A percentile compares a stretch with the other conserved stretches of the same genome.
Evolutionary conservation across 37 sponge, comb jelly and placozoan species (phyloP).

Genomic region (Aplysina aerophoba): DNA sequence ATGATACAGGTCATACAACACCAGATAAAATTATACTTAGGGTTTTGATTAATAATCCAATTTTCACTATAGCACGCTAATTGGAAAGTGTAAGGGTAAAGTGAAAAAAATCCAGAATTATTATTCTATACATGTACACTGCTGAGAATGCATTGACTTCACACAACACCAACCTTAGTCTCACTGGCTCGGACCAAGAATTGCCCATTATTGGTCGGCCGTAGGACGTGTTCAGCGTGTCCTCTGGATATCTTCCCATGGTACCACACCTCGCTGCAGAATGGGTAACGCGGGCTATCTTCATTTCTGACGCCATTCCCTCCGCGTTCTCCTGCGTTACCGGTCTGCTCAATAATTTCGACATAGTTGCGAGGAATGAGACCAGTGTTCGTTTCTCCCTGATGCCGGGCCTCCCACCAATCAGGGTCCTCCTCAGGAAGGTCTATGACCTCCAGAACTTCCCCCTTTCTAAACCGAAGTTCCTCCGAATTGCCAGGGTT

Average conservation of each 20-base stretch:
- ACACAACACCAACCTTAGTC: slow-evolving; percentile 74
- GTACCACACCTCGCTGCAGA: slow-evolving; percentile 75
- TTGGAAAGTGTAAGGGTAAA: background rate
- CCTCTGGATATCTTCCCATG: slow-evolving; percentile 79
- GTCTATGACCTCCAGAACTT: slow-evolving; percentile 79
- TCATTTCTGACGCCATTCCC: background rate
- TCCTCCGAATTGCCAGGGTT: slow-evolving; percentile 88
- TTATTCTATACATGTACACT: background rate
- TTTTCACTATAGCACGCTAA: too few relatives aligned
- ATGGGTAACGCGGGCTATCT: slow-evolving; percentile 40
- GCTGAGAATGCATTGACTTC: background rate
- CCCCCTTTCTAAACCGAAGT: slow-evolving; percentile 75
- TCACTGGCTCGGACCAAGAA: slow-evolving; percentile 91
- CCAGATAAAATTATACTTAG: background rate
- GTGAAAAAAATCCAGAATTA: background rate
- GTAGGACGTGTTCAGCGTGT: slow-evolving; percentile 64
- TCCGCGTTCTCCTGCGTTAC: background rate
- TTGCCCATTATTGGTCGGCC: slow-evolving; percentile 74
- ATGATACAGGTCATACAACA: too few relatives aligned
- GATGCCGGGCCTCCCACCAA: slow-evolving; percentile 88
- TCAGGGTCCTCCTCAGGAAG: slow-evolving; percentile 89
- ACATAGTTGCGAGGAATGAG: slow-evolving; percentile 91
- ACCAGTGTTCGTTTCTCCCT: slow-evolving; percentile 55
- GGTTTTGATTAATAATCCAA: background rate
- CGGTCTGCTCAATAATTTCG: slow-evolving; percentile 63